Percentiles rank a stretch among this genome's conserved stretches.
These are phyloP conservation scores for Columba guinea DNA, from an alignment of 2,797 vertebrate species.

Conservation along the genomic window DNA sequence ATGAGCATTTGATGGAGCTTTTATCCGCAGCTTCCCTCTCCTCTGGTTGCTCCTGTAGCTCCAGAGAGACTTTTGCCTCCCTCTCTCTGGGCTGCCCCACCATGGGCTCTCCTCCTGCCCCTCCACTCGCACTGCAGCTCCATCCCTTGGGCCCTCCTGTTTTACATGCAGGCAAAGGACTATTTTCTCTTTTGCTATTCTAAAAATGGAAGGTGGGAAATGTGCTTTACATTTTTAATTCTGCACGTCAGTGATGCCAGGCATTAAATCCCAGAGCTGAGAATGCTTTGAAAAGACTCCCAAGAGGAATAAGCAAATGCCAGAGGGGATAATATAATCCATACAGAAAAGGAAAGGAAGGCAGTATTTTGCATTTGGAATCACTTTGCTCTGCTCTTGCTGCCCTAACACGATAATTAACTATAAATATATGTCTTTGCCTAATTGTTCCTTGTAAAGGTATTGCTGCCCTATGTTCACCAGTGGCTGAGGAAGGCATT, in stretches of 20 bases:
- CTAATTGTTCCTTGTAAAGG: background rate
- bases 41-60: background rate
- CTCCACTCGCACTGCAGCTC: background rate
- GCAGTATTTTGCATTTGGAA: background rate
- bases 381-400: background rate
- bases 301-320: background rate
- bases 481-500: background rate
- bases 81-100: fast-evolving
- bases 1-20: background rate
- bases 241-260: background rate
- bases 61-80: background rate
- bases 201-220: background rate
- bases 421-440: background rate
- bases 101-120: background rate
- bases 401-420: background rate
- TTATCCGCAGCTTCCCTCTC: background rate
- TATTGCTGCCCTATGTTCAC: background rate
- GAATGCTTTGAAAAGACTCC: background rate
- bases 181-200: background rate
- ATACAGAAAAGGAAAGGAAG: background rate
- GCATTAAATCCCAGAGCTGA: background rate
- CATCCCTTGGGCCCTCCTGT: background rate
- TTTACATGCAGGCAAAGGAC: background rate
- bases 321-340: background rate
- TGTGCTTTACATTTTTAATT: background rate